Conservation (phyloP, 1,140 invertebrate genomes). For the Diorhabda elongata region DNA sequence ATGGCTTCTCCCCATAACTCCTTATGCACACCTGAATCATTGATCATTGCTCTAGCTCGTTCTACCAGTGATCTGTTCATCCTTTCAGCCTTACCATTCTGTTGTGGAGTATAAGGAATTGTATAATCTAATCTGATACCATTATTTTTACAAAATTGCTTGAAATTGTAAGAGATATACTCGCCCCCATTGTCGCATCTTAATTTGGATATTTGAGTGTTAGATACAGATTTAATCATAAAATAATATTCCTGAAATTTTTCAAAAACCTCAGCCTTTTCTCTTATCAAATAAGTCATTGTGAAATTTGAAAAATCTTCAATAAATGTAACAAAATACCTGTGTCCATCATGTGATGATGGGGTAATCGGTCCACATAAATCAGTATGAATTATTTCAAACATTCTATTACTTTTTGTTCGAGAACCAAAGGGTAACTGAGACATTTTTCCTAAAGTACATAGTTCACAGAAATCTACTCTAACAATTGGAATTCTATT, state of each 20-base stretch:
- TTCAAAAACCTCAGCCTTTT: too few species aligned
- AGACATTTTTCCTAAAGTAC: conserved; percentile 33
- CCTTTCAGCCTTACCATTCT: neutral
- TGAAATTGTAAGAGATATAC: neutral
- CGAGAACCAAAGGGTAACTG: conserved; percentile 31
- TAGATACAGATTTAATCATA: too few species aligned
- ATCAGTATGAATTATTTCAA: too few species aligned
- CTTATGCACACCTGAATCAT: conserved; percentile 23
- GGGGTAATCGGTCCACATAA: too few species aligned
- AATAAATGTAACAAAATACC: too few species aligned
- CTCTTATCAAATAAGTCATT: too few species aligned
- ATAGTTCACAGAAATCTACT: conserved; percentile 29
- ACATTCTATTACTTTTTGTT: conserved; percentile 25
- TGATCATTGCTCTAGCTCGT: conserved; percentile 43
- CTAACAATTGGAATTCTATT: conserved; percentile 5
- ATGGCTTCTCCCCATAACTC: conserved; percentile 33
- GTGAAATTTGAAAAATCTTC: too few species aligned
- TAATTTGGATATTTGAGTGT: too few species aligned
- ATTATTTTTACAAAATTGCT: neutral
- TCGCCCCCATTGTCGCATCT: too few species aligned
- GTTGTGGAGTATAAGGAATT: neutral
- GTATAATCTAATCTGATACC: conserved; percentile 3
- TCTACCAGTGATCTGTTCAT: conserved; percentile 16
- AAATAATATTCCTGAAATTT: too few species aligned
- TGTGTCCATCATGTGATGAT: too few species aligned